phyloP scores from a whole-genome alignment of 2,113 vertebrate genomes.

The Thunnus thynnus region DNA sequence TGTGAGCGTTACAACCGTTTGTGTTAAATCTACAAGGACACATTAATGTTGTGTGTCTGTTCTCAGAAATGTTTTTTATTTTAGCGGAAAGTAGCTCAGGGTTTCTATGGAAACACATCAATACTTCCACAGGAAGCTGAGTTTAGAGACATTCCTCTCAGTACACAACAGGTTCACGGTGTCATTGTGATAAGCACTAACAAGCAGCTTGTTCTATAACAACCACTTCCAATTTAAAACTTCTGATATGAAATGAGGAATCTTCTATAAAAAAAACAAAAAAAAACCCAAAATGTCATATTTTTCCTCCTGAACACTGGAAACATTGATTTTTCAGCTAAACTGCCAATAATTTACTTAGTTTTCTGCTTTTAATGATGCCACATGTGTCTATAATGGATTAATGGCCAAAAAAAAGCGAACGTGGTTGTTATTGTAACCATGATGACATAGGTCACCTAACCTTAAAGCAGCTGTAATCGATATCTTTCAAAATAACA shows the following conservation, averaged over 20 bases:
- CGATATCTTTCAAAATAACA: too few relatives aligned
- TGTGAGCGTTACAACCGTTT: neutral
- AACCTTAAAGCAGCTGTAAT: too few relatives aligned
- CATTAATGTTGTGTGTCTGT: constrained; percentile 6
- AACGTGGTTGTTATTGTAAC: too few relatives aligned
- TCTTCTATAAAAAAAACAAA: neutral
- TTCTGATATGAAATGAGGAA: constrained; percentile 18
- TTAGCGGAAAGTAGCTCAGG: constrained; percentile 7
- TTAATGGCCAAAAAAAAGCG: too few relatives aligned
- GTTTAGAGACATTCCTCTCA: constrained; percentile 40
- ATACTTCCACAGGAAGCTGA: constrained; percentile 24
- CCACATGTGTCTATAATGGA: too few relatives aligned
- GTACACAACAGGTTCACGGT: constrained; percentile 38
- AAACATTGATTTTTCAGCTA: too few relatives aligned
- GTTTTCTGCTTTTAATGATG: too few relatives aligned
- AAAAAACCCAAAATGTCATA: neutral
- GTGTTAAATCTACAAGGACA: constrained; percentile 7
- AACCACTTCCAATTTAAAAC: constrained; percentile 38
- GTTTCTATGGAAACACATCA: constrained; percentile 64
- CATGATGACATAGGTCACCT: too few relatives aligned
- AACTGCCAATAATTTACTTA: too few relatives aligned
- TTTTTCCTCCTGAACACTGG: neutral
- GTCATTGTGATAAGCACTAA: constrained; percentile 53
- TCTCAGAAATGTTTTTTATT: constrained; percentile 48
- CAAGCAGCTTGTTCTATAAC: constrained; percentile 55